Conservation (phyloP, 2,888 invertebrate genomes). For the Tenthredo scrophulariae region DNA sequence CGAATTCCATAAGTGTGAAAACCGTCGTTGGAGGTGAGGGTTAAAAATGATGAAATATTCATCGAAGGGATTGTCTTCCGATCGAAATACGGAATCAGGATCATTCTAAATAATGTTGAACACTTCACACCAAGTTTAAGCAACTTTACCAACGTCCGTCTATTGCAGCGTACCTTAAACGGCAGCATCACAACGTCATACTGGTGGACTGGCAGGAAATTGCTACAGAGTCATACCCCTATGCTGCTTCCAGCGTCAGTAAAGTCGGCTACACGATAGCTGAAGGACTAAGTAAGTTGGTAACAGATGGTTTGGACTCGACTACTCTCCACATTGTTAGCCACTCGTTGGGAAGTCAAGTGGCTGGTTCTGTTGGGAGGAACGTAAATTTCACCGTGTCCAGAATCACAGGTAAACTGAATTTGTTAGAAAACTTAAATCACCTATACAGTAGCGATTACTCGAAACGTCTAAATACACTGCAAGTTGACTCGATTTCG, state of each 20-base stretch:
- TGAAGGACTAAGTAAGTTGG: constrained; percentile 62
- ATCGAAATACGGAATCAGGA: not conserved
- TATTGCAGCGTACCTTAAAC: constrained; percentile 73
- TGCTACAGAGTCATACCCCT: constrained; percentile 76
- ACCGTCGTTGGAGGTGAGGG: constrained; percentile 70
- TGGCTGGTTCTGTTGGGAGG: constrained; percentile 64
- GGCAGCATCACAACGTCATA: constrained; percentile 76
- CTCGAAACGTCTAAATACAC: too few relatives aligned
- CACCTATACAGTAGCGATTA: not conserved
- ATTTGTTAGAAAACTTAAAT: not conserved
- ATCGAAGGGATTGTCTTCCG: not conserved
- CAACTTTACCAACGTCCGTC: not conserved
- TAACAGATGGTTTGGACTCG: constrained; percentile 59
- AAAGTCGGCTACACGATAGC: constrained; percentile 64
- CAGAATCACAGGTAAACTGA: constrained; percentile 66
- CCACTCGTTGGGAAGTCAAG: constrained; percentile 71
- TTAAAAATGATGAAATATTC: not conserved
- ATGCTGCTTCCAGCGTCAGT: constrained; percentile 60
- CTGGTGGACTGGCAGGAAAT: constrained; percentile 79
- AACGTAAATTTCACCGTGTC: constrained; percentile 61
- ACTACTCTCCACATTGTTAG: constrained; percentile 67
- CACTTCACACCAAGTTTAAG: not conserved
- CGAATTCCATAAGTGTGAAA: constrained; percentile 73
- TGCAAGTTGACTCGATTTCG: not conserved
- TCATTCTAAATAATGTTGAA: not conserved